phyloP scores from a whole-genome alignment of 1,140 invertebrate genomes.

The Rhagoletis pomonella region DNA sequence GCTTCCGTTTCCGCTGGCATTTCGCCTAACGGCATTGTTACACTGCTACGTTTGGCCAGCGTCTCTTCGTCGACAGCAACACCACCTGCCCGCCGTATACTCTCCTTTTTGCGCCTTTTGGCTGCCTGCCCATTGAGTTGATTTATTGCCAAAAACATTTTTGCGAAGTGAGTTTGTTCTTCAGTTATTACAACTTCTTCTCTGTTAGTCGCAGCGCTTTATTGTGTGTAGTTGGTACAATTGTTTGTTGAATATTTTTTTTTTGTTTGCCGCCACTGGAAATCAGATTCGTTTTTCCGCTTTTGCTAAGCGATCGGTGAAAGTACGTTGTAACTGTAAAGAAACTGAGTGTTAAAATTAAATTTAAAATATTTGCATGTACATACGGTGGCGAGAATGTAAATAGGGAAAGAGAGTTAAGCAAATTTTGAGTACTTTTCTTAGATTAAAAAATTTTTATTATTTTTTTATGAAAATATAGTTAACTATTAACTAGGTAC shows the following conservation, averaged over 20 bases:
- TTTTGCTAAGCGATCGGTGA: background rate
- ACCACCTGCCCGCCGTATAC: constrained; percentile 60
- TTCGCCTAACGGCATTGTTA: constrained; percentile 47
- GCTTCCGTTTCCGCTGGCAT: background rate
- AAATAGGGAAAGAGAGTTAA: too few relatives aligned
- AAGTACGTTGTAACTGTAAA: constrained; percentile 2
- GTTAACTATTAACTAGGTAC: too few relatives aligned
- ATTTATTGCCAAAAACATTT: constrained; percentile 71
- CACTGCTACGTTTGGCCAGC: background rate
- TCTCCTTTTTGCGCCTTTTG: constrained; percentile 61
- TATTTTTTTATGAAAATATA: too few relatives aligned
- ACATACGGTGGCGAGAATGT: background rate
- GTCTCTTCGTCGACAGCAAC: constrained; percentile 52
- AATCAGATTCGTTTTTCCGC: constrained; percentile 33
- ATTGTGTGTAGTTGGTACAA: background rate
- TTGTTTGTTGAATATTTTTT: background rate
- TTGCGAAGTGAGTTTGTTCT: constrained; percentile 47
- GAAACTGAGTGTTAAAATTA: background rate
- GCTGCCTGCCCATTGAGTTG: constrained; percentile 61
- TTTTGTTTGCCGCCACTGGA: background rate
- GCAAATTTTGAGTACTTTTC: too few relatives aligned
- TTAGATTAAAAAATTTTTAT: too few relatives aligned
- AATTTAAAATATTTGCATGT: background rate
- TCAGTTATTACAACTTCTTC: background rate
- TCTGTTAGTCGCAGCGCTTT: background rate